Evolutionary conservation across 2,888 invertebrate genomes (phyloP), one percentile per base, ranked within the genome.

Genomic region (Hydropsyche betteni): DNA sequence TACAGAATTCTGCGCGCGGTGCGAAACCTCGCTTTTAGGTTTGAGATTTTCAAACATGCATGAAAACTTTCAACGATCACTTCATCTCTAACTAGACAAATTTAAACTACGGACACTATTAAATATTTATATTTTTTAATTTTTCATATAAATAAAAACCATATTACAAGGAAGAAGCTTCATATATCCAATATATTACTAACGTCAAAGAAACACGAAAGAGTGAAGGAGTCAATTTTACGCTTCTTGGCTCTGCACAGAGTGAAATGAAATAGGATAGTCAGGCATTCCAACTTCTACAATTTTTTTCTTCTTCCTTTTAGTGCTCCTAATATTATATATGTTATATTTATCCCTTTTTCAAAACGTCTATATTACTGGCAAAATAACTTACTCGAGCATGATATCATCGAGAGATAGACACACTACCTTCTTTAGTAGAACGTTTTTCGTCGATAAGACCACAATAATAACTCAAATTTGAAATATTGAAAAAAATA

Each of bases 211-310:
- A 70, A 70, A 53, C 36, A 24, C 34, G 44, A 38, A 52, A 72
- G 52, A 72, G 74, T 55, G 71, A 68, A 72, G 61, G 68, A 77
- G 77, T 73, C 77, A 77, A 77, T 77, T 77, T 77, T 77, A 75
- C 77, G 77, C 75, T 75, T 50, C 75, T 71, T 75, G 75, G n/a
- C 12, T 75, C 69, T 38, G 73, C 44, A 75, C 68, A 70, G 50
- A 68, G 68, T 38, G 52, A 72, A 50, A 75, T 53, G 72, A 75
- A 69, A 74, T 69, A 52, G 75, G 75, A 75, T 68, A 50, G 55
- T 75, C 70, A 75, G 68, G 36, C 68, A 71, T 71, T 69, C 53
- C 58, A 38, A 64, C 52, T 61, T 61, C 8, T 10, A 38, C 38
- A 14, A 44, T 24, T 14, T 68, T 68, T 69, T 58, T 24, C 44